These are phyloP conservation scores for Eupithecia vulgata DNA, from an alignment of 2,888 invertebrate genomes.

Conservation along the genomic window DNA sequence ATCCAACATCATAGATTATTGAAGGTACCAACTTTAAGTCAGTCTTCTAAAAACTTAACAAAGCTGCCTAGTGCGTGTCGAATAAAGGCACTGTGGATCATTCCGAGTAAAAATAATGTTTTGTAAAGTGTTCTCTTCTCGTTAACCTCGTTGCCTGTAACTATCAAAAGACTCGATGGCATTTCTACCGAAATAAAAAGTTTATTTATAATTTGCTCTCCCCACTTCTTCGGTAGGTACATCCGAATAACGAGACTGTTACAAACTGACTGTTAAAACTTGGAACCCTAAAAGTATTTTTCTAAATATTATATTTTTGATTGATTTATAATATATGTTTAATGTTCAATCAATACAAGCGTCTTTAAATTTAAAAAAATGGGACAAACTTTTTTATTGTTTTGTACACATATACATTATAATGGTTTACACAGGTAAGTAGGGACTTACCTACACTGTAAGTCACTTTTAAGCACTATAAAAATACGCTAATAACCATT, in stretches of 20 bases:
- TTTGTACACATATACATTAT: background rate
- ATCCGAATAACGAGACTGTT: background rate
- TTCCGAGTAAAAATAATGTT: background rate
- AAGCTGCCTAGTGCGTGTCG: background rate
- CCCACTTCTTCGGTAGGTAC: background rate
- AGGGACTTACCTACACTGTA: background rate
- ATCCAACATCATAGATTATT: too few species aligned
- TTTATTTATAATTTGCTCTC: background rate
- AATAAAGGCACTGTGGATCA: background rate
- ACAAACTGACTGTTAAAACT: background rate
- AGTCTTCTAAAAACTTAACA: background rate
- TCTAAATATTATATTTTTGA: background rate
- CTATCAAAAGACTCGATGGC: background rate
- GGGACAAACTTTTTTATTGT: background rate
- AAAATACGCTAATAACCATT: background rate
- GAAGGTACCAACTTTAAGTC: background rate
- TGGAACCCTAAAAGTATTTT: background rate
- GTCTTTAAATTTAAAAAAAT: too few species aligned
- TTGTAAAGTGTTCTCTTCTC: background rate
- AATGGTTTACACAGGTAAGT: background rate
- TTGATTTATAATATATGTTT: too few species aligned
- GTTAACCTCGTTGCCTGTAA: too few species aligned
- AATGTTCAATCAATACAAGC: too few species aligned
- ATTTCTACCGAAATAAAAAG: background rate
- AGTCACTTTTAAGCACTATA: background rate